A percentile compares a stretch with the other conserved stretches of the same genome.
Conservation (phyloP, 1,140 invertebrate genomes). For the Palaemon carinicauda region DNA sequence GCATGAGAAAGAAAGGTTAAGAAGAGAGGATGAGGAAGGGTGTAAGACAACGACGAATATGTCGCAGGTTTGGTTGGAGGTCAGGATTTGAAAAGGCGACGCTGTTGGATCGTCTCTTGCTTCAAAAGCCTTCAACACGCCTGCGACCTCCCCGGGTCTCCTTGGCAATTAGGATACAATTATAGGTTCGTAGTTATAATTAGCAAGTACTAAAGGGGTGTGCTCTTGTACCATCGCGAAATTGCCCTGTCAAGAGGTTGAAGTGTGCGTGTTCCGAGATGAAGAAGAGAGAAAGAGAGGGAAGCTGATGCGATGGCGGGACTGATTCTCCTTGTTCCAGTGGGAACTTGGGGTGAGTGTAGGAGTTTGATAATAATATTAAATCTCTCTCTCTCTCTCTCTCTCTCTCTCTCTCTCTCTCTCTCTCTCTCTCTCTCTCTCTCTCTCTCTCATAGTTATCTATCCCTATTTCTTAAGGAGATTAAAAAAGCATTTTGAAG, state of each 20-base stretch:
- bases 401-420: neutral
- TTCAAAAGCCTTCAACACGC: neutral
- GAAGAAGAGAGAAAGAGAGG: no score
- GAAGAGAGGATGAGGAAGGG: neutral
- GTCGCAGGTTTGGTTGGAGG: neutral
- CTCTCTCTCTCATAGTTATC: neutral
- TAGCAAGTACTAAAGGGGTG: conserved; percentile 21
- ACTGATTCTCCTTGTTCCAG: neutral
- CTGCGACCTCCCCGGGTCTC: neutral
- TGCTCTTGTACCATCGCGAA: conserved; percentile 21
- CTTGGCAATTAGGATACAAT: conserved; percentile 29
- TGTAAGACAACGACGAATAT: neutral
- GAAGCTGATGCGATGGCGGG: no score
- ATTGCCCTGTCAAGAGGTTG: conserved; percentile 31
- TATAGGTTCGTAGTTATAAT: conserved; percentile 34
- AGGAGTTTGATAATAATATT: no score
- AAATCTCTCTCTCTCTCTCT: neutral
- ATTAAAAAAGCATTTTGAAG: neutral
- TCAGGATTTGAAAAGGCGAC: neutral
- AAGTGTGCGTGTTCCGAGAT: conserved; percentile 15
- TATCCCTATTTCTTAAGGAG: neutral
- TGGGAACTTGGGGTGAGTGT: neutral
- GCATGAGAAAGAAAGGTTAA: neutral
- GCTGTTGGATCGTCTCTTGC: no score
- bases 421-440: neutral